Percentiles rank a stretch among this genome's conserved stretches.
Evolutionary conservation across 2,888 invertebrate genomes (phyloP).

Genomic region (Gryllus longicercus): DNA sequence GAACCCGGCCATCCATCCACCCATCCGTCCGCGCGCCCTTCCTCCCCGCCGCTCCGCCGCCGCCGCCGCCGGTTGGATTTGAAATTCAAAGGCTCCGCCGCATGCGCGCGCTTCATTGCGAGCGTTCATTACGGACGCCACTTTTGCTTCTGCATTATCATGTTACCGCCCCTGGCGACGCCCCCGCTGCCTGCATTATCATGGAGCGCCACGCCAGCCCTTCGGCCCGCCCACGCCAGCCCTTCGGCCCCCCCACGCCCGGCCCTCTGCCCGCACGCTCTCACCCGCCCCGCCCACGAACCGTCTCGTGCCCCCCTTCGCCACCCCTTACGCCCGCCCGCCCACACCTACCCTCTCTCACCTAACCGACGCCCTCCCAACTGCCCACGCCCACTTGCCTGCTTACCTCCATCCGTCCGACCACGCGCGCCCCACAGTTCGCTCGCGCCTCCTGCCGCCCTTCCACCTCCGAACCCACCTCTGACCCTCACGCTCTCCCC

Average conservation of each 20-base stretch:
- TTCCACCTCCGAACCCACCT: too few relatives aligned
- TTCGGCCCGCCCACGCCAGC: neutral
- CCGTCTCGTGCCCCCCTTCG: neutral
- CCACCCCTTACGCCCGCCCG: neutral
- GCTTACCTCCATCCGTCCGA: too few relatives aligned
- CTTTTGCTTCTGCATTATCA: neutral
- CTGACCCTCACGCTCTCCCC: too few relatives aligned
- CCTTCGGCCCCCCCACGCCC: neutral
- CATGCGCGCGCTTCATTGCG: constrained; percentile 1
- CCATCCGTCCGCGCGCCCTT: neutral
- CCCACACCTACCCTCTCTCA: neutral
- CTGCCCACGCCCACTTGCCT: too few relatives aligned
- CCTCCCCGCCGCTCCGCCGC: neutral
- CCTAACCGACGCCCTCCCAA: too few relatives aligned
- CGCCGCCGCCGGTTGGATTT: neutral
- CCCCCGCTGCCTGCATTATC: neutral
- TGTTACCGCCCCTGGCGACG: neutral
- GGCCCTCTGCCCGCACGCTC: neutral
- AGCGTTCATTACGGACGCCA: neutral
- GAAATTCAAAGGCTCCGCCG: neutral
- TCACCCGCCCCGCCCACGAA: neutral
- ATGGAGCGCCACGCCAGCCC: neutral
- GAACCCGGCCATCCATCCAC: neutral
- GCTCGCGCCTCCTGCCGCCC: too few relatives aligned
- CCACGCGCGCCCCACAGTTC: too few relatives aligned